phyloP scores from a whole-genome alignment of 2,888 invertebrate genomes.

The Trisateles emortualis region DNA sequence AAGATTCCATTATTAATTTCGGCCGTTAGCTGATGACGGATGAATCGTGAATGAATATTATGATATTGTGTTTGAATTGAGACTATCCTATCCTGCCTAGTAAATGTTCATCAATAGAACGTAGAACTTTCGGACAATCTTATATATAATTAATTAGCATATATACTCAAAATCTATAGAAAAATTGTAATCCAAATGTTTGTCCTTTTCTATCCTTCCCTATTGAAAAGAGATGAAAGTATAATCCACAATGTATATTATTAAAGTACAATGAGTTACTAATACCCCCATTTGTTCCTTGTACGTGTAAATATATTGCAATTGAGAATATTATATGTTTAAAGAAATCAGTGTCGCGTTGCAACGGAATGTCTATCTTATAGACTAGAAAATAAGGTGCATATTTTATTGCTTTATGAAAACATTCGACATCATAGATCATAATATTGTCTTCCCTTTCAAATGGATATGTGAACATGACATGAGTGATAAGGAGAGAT shows the following conservation, averaged over 20 bases:
- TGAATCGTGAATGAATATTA: constrained; percentile 18
- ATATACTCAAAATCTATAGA: not conserved
- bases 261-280: constrained; percentile 39
- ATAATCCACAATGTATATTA: constrained; percentile 19
- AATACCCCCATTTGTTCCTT: not conserved
- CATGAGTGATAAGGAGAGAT: too few species aligned
- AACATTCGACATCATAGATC: too few species aligned
- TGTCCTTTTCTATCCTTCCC: constrained; percentile 41
- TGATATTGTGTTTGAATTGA: constrained; percentile 33
- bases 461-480: too few species aligned
- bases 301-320: not conserved
- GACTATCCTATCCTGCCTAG: constrained; percentile 33
- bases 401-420: too few species aligned
- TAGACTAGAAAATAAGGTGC: too few species aligned
- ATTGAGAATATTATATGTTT: not conserved
- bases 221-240: constrained; percentile 24
- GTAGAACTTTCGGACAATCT: constrained; percentile 5
- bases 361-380: not conserved
- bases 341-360: not conserved
- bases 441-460: too few species aligned
- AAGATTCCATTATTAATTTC: not conserved
- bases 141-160: not conserved
- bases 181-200: constrained; percentile 1
- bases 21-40: not conserved
- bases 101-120: constrained; percentile 26